Evolutionary conservation across 2,888 invertebrate genomes (phyloP).

Genomic region (Salticus scenicus): DNA sequence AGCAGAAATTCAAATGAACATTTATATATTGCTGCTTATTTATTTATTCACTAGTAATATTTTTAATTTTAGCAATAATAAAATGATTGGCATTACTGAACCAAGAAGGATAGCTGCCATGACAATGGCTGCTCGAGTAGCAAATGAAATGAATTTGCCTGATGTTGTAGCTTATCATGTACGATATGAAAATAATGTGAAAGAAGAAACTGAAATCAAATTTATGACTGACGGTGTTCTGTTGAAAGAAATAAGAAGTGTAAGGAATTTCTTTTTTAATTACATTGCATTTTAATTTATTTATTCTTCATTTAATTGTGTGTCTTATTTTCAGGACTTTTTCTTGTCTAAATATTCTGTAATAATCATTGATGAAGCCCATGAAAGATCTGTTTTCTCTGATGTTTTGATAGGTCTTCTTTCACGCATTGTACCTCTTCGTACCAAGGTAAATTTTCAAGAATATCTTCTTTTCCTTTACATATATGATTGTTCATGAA

Average conservation of each 20-base stretch:
- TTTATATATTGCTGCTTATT: background rate
- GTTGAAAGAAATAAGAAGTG: conserved; percentile 89
- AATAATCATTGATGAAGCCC: conserved; percentile 97
- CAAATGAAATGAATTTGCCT: conserved; percentile 88
- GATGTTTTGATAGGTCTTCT: conserved; percentile 94
- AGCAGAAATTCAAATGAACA: too few species aligned
- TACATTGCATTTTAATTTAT: background rate
- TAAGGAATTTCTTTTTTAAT: conserved; percentile 72
- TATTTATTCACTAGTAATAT: too few species aligned
- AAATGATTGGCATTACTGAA: conserved; percentile 95
- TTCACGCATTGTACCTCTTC: conserved; percentile 89
- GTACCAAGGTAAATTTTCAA: conserved; percentile 82
- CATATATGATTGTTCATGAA: too few species aligned
- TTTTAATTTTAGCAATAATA: conserved; percentile 76
- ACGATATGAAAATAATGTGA: conserved; percentile 94
- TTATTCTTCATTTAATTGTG: conserved; percentile 76
- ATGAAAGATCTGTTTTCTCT: conserved; percentile 96
- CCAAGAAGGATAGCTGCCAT: conserved; percentile 98
- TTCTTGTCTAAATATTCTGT: conserved; percentile 90
- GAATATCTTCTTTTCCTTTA: too few species aligned
- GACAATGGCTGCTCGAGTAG: conserved; percentile 95
- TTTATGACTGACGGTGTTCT: conserved; percentile 99
- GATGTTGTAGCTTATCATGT: conserved; percentile 92
- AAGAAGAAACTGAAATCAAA: conserved; percentile 91
- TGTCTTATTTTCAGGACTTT: conserved; percentile 76